These are phyloP conservation scores for Anagyrus pseudococci DNA, from an alignment of 2,888 invertebrate genomes.

Conservation along the genomic window DNA sequence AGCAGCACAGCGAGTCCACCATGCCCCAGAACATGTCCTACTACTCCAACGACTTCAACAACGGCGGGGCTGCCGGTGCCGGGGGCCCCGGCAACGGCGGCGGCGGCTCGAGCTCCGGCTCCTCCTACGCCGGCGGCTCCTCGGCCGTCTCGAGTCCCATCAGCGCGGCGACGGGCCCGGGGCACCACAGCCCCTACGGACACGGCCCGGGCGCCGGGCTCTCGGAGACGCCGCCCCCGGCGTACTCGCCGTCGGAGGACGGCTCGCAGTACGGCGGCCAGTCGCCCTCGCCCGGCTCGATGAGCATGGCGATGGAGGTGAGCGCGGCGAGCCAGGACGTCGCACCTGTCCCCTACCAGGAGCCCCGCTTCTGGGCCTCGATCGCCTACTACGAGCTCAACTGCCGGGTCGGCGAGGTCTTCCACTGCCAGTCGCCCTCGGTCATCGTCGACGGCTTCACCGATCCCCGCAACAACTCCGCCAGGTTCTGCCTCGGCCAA, in stretches of 20 bases:
- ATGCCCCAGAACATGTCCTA: constrained; percentile 96
- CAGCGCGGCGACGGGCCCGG: constrained; percentile 64
- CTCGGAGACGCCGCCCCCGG: constrained; percentile 93
- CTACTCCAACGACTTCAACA: constrained; percentile 81
- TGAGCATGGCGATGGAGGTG: constrained; percentile 65
- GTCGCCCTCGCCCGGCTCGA: constrained; percentile 62
- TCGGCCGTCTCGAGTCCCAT: constrained; percentile 70
- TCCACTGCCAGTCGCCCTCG: constrained; percentile 89
- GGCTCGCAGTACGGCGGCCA: constrained; percentile 68
- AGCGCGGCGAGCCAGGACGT: constrained; percentile 71
- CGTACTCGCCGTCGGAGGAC: constrained; percentile 90
- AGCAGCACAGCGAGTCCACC: constrained; percentile 80
- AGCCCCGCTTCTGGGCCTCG: constrained; percentile 97
- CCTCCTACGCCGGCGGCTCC: constrained; percentile 53
- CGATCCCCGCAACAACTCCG: constrained; percentile 95
- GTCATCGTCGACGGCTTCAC: constrained; percentile 99
- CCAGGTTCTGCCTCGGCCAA: constrained; percentile 96
- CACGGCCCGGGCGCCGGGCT: constrained; percentile 59
- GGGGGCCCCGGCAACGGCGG: constrained; percentile 44
- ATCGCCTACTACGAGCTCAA: constrained; percentile 99
- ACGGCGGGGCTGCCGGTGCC: too few species aligned
- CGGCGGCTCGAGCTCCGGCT: constrained; percentile 70
- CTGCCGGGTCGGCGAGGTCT: constrained; percentile 96
- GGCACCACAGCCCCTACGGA: constrained; percentile 76
- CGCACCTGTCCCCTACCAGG: constrained; percentile 88